Percentiles rank a stretch among this genome's conserved stretches.
phyloP scores from a whole-genome alignment of 2,888 invertebrate species.

The Coleophora flavipennella region DNA sequence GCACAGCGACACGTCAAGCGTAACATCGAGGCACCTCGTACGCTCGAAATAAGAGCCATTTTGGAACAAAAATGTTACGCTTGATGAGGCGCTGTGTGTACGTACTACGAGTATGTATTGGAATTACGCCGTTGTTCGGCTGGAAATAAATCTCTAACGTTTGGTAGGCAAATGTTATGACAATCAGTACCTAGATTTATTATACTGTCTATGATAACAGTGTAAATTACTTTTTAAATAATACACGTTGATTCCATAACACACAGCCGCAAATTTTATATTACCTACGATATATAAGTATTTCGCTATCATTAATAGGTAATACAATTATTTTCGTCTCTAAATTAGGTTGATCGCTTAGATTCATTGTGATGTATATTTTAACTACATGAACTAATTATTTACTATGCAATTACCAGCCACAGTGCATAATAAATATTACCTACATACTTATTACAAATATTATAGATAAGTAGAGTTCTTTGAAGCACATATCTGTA shows the following conservation, averaged over 20 bases:
- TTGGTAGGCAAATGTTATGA: too few species aligned
- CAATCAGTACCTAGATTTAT: too few species aligned
- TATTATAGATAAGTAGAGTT: background rate
- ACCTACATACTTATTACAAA: constrained; percentile 9
- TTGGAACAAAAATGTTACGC: too few species aligned
- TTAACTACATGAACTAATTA: constrained; percentile 31
- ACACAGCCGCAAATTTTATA: constrained; percentile 46
- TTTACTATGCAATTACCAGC: constrained; percentile 34
- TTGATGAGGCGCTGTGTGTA: too few species aligned
- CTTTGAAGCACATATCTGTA: background rate
- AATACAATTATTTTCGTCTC: constrained; percentile 22
- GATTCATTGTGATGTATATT: constrained; percentile 21
- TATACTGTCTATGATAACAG: background rate
- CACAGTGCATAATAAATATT: constrained; percentile 33
- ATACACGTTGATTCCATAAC: constrained; percentile 43
- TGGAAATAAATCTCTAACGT: too few species aligned
- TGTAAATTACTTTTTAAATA: constrained; percentile 10
- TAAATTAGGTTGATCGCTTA: constrained; percentile 16
- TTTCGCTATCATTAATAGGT: constrained; percentile 24
- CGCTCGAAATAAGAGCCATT: too few species aligned
- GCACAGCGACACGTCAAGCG: too few species aligned
- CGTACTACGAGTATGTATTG: too few species aligned
- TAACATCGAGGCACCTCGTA: too few species aligned
- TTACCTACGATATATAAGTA: constrained; percentile 23
- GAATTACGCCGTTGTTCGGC: too few species aligned